Evolutionary conservation across 2,797 vertebrate genomes (phyloP).

Genomic region (Prionace glauca): DNA sequence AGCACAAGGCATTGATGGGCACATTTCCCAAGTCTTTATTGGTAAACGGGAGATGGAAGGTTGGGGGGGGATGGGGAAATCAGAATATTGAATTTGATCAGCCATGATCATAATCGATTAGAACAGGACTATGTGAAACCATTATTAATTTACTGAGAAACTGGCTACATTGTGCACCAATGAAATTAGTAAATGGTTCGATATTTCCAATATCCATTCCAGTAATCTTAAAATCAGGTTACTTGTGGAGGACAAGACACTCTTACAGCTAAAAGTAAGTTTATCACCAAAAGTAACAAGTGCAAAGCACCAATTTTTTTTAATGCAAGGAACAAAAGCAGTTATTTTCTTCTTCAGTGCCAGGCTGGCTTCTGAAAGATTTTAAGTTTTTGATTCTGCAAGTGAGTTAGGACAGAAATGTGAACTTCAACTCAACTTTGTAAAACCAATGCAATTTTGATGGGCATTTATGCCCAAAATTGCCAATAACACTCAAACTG

Average conservation of each 20-base stretch:
- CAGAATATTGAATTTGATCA: too few species aligned
- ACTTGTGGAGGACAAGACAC: not conserved
- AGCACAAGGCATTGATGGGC: not conserved
- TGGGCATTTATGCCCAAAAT: not conserved
- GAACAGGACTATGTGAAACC: too few species aligned
- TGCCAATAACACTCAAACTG: not conserved
- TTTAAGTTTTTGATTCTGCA: not conserved
- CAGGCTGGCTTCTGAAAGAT: not conserved
- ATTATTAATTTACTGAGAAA: not conserved
- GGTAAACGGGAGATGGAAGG: too few species aligned
- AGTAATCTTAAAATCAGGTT: not conserved
- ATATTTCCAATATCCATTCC: not conserved
- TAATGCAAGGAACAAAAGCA: not conserved
- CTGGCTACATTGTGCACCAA: not conserved
- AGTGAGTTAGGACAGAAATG: not conserved
- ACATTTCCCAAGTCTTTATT: too few species aligned
- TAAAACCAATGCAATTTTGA: not conserved
- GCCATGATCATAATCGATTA: too few species aligned
- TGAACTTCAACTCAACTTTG: not conserved
- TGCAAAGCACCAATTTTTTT: not conserved
- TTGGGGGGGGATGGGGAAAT: too few species aligned
- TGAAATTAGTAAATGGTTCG: not conserved
- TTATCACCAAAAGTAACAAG: not conserved
- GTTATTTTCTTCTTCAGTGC: not conserved
- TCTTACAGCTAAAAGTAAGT: not conserved